A percentile compares a stretch with the other conserved stretches of the same genome.
Conservation (phyloP, 2,113 vertebrate species). For the Megaceryle maxima region DNA sequence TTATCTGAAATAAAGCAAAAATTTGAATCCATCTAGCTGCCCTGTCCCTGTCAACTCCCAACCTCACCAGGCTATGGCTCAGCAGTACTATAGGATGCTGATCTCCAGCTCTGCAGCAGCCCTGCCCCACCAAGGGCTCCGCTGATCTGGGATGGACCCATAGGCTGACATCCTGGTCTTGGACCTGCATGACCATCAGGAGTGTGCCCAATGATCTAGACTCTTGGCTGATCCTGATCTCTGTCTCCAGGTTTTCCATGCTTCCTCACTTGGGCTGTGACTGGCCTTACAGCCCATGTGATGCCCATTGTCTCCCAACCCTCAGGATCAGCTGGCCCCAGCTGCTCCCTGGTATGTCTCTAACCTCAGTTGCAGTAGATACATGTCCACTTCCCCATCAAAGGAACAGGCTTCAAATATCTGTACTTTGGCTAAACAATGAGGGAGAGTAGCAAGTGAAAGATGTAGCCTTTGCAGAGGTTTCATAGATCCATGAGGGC, state of each 20-base stretch:
- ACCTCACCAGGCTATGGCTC: too few species aligned
- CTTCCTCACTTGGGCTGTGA: neutral
- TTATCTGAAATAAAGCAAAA: too few species aligned
- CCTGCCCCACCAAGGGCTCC: too few species aligned
- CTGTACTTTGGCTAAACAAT: neutral
- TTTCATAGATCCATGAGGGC: fast-evolving
- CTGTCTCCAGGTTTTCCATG: neutral
- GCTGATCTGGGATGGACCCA: too few species aligned
- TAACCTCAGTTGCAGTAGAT: fast-evolving
- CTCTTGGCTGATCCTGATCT: neutral
- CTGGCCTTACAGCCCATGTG: too few species aligned
- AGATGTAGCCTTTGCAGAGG: neutral
- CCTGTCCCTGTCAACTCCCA: too few species aligned
- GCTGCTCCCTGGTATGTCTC: neutral
- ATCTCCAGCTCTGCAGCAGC: too few species aligned
- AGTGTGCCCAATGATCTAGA: neutral
- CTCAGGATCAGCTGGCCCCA: neutral
- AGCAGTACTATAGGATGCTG: too few species aligned
- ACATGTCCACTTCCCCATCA: too few species aligned
- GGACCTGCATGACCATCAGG: neutral
- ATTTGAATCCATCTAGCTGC: too few species aligned
- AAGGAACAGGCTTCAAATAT: neutral
- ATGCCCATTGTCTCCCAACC: neutral
- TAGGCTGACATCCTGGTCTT: neutral
- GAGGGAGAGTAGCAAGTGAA: neutral